These are phyloP conservation scores for Oceanodroma leucorhoa DNA, from an alignment of 2,797 vertebrate genomes.

Conservation along the genomic window DNA sequence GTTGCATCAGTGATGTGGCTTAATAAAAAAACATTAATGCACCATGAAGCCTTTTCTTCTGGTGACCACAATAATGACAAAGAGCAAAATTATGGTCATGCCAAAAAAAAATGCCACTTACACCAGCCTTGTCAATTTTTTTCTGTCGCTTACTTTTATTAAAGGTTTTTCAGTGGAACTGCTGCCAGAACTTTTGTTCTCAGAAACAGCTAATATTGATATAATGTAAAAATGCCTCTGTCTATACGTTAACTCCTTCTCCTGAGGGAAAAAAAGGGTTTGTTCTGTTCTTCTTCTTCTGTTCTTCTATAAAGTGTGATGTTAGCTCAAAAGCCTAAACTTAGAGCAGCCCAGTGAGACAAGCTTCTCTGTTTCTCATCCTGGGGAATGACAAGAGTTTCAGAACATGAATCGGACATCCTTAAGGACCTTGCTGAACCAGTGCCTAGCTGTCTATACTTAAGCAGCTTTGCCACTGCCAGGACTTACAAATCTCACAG, in stretches of 20 bases:
- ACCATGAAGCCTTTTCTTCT: background rate
- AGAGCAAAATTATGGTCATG: background rate
- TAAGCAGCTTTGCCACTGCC: background rate
- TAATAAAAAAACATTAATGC: background rate
- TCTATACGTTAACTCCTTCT: background rate
- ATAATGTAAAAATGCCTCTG: background rate
- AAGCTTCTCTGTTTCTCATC: background rate
- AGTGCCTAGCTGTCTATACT: background rate
- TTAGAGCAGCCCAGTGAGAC: background rate
- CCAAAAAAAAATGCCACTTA: background rate
- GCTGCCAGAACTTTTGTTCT: background rate
- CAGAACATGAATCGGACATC: background rate
- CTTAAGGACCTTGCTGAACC: background rate
- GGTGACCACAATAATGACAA: background rate
- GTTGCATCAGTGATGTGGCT: background rate
- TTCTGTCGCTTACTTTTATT: background rate
- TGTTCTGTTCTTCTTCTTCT: background rate
- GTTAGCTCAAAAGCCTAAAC: background rate
- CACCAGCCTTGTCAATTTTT: background rate
- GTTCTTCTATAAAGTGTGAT: background rate
- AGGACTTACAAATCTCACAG: background rate
- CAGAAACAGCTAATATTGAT: background rate
- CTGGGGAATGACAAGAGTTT: background rate
- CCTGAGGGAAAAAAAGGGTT: background rate
- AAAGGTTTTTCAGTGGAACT: background rate